Conservation (phyloP, 2,797 vertebrate genomes). For the Etheostoma nigrum region DNA sequence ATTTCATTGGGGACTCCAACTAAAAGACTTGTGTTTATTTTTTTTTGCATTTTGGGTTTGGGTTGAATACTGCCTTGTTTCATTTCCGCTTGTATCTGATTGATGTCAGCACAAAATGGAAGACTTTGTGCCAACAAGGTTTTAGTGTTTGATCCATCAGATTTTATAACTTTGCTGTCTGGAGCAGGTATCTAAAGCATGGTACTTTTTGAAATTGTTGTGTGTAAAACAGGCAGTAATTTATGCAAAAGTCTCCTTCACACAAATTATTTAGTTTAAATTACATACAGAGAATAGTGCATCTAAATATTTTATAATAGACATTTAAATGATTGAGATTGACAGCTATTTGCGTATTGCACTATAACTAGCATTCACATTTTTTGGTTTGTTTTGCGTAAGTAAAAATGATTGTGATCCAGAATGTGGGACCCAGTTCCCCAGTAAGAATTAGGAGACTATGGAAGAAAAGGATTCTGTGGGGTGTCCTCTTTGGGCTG, state of each 20-base stretch:
- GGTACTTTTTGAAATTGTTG: slow-evolving; percentile 11
- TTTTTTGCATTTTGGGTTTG: slow-evolving; percentile 22
- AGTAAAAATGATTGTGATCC: slow-evolving; percentile 82
- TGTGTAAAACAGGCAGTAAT: background rate
- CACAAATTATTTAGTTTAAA: background rate
- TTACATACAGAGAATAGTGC: background rate
- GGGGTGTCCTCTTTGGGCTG: slow-evolving; percentile 87
- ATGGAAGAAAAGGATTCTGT: slow-evolving; percentile 73
- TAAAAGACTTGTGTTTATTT: slow-evolving; percentile 23
- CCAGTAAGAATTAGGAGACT: slow-evolving; percentile 42
- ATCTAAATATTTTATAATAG: slow-evolving; percentile 33
- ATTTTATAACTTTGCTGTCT: slow-evolving; percentile 48
- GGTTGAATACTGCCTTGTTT: slow-evolving; percentile 9
- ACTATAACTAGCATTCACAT: slow-evolving; percentile 23
- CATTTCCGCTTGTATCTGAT: slow-evolving; percentile 6
- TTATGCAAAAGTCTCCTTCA: slow-evolving; percentile 1
- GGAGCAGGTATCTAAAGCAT: slow-evolving; percentile 37
- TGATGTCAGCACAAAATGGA: slow-evolving; percentile 7
- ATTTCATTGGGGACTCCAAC: slow-evolving; percentile 44
- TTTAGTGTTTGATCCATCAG: slow-evolving; percentile 32
- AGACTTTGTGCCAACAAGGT: slow-evolving; percentile 25
- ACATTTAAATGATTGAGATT: slow-evolving; percentile 41
- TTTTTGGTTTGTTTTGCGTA: slow-evolving; percentile 34
- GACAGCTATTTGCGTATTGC: slow-evolving; percentile 17
- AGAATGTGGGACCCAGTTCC: slow-evolving; percentile 66